Evolutionary conservation across 2,888 invertebrate species (phyloP).

Genomic region (Cryptophagus acutangulus): DNA sequence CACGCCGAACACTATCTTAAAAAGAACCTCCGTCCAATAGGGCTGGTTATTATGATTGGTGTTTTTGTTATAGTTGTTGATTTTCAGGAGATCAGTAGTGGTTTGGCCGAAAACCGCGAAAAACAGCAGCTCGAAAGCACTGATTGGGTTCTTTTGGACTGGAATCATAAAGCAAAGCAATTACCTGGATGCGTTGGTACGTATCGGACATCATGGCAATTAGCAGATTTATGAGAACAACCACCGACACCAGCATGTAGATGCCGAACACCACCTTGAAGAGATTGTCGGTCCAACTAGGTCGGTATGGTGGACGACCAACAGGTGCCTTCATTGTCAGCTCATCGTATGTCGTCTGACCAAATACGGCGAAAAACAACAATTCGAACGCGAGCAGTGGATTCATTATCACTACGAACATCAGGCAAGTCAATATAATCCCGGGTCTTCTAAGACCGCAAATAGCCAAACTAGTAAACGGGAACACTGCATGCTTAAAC

Average conservation of each 20-base stretch:
- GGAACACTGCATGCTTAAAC: conserved; percentile 19
- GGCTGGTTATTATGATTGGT: conserved; percentile 58
- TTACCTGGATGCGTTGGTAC: conserved; percentile 97
- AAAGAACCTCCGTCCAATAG: conserved; percentile 78
- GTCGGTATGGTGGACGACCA: conserved; percentile 75
- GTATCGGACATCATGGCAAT: conserved; percentile 99
- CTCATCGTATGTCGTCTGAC: conserved; percentile 83
- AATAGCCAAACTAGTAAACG: no score
- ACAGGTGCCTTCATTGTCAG: conserved; percentile 62
- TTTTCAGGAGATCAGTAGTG: conserved; percentile 73
- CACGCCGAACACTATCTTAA: conserved; percentile 84
- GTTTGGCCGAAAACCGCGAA: conserved; percentile 98
- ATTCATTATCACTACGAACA: conserved; percentile 71
- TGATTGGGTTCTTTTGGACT: conserved; percentile 87
- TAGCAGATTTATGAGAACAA: conserved; percentile 96
- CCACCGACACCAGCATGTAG: conserved; percentile 96
- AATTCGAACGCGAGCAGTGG: conserved; percentile 92
- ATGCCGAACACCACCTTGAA: conserved; percentile 92
- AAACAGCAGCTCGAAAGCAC: conserved; percentile 96
- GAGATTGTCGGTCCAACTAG: conserved; percentile 78
- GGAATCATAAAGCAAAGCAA: conserved; percentile 52
- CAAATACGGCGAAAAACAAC: conserved; percentile 97
- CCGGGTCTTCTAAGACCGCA: no score
- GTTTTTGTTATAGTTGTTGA: conserved; percentile 53
- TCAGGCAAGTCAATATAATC: conserved; percentile 18